Base-by-base conservation (phyloP, 2,888 invertebrate species). In the Rhagium mordax region DNA sequence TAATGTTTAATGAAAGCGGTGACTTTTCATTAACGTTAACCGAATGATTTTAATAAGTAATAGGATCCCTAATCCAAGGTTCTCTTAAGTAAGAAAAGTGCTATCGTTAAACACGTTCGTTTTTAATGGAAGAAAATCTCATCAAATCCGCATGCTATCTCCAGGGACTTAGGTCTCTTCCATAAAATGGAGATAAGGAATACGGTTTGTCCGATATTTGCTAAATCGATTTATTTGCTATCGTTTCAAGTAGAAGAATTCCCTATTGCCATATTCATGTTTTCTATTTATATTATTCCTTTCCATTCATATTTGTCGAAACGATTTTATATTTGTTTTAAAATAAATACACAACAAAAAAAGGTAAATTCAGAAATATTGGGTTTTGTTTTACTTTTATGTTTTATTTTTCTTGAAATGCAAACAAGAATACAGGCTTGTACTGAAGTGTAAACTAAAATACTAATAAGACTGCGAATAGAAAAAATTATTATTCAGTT, bases 101-200 rank as follows among this genome's bases (percentile, higher is more conserved):
- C 61, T 60, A 69, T 65, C 69, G 65, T 61, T 61, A 65, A 65
- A 65, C 69, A 66, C 65, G 67, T 67, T 61, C 71, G 55, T 67
- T 66, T 71, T 71, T 74, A 74, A 66, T 60, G 67, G 70, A 71
- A 53, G 69, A 66, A 66, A 74, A 74, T 74, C 72, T 70, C 74
- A 74, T 74, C 74, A 60, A 70, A 74, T 73, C 67, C 72, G 67
- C 65, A 72, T 27, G 70, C 64, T 61, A 65, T 51, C 74, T 71
- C 71, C 57, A 55, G 74, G 60, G 70, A 70, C 61, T 67, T 10
- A 33, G 33, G 29, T 18, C 70, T 48, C 64, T 33, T 21, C 62
- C 57, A 61, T 57, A 68, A 48, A 49, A 49, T 15, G 61, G 20
- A 61, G 68, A 68, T 62, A 72, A 67, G 57, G 27, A 27, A 70